Evolutionary conservation across 2,888 invertebrate genomes (phyloP).

Genomic region (Osmoderma eremita): DNA sequence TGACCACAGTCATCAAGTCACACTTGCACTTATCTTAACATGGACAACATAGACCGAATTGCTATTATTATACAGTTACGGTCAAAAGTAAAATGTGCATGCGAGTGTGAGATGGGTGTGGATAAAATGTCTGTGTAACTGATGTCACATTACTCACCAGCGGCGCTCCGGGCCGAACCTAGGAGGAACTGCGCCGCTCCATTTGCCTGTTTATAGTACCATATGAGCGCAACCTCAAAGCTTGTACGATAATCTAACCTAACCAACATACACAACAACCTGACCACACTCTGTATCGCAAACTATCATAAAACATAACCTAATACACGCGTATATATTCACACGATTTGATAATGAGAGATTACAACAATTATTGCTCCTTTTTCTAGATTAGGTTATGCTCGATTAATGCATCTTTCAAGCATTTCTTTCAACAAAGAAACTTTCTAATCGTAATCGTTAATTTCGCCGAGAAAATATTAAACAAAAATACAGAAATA

Average conservation of each 20-base stretch:
- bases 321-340: not conserved
- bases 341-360: not conserved
- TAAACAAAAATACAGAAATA: slow-evolving; percentile 35
- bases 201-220: slow-evolving; percentile 65
- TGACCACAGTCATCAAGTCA: slow-evolving; percentile 39
- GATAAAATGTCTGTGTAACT: slow-evolving; percentile 52
- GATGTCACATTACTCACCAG: slow-evolving; percentile 62
- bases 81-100: slow-evolving; percentile 36
- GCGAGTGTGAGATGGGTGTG: slow-evolving; percentile 52
- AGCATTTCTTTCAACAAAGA: slow-evolving; percentile 22
- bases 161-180: slow-evolving; percentile 64
- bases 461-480: slow-evolving; percentile 22
- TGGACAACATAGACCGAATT: slow-evolving; percentile 4
- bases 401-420: slow-evolving; percentile 27
- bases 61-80: slow-evolving; percentile 3
- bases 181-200: slow-evolving; percentile 64
- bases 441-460: slow-evolving; percentile 28
- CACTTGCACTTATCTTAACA: slow-evolving; percentile 31
- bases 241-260: slow-evolving; percentile 46
- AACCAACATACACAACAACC: slow-evolving; percentile 40
- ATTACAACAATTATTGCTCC: not conserved
- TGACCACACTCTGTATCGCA: slow-evolving; percentile 33
- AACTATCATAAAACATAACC: slow-evolving; percentile 34
- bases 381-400: slow-evolving; percentile 31
- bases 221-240: slow-evolving; percentile 63